Conservation (phyloP, 2,888 invertebrate species). For the Andricus quercusramuli region DNA sequence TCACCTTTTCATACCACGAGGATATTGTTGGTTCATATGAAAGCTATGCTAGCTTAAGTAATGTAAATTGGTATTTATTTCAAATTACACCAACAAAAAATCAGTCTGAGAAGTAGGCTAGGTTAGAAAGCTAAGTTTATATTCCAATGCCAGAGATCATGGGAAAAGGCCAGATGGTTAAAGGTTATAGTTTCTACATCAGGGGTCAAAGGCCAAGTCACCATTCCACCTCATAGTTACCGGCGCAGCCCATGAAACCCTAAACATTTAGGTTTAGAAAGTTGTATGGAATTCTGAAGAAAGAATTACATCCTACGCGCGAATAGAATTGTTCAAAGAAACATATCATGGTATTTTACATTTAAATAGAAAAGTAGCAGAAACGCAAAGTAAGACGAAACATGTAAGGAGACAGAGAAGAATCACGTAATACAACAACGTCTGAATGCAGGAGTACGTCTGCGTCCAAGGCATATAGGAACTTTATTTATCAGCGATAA, state of each 20-base stretch:
- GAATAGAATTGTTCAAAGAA: constrained; percentile 9
- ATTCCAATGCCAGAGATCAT: no score
- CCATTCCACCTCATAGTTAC: no score
- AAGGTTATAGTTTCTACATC: no score
- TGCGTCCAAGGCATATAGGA: constrained; percentile 21
- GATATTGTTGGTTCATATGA: background rate
- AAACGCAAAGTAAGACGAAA: background rate
- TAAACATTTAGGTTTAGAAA: background rate
- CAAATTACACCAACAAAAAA: no score
- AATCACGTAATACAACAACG: constrained; percentile 34
- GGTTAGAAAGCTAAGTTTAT: no score
- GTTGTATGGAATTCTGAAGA: background rate
- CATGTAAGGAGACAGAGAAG: constrained; percentile 20
- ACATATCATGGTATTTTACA: constrained; percentile 16
- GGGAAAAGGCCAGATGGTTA: no score
- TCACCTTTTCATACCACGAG: background rate
- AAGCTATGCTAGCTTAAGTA: background rate
- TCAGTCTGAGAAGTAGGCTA: no score
- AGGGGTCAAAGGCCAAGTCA: no score
- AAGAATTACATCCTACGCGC: background rate
- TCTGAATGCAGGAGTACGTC: constrained; percentile 24
- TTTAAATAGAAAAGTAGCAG: constrained; percentile 15
- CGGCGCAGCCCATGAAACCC: no score
- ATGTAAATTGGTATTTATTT: background rate
- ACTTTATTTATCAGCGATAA: constrained; percentile 36